Conservation (phyloP, 2,888 invertebrate species). For the Drosophila affinis region DNA sequence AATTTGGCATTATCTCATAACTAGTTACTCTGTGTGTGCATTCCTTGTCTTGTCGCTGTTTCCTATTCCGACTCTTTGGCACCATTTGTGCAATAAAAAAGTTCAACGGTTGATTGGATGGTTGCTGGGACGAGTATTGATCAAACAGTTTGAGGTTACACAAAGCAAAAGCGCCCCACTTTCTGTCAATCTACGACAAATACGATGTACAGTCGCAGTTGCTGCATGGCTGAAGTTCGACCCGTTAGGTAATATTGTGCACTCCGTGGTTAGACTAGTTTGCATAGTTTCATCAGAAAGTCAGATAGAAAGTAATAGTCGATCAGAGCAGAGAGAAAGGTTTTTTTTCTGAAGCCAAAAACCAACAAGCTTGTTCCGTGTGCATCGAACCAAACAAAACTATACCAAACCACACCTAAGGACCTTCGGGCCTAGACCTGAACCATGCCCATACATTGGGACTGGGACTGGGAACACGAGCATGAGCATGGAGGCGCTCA, state of each 20-base stretch:
- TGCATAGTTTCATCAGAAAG: slow-evolving; percentile 11
- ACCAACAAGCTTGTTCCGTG: slow-evolving; percentile 77
- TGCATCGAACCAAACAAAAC: slow-evolving; percentile 60
- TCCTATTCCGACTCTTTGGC: slow-evolving; percentile 55
- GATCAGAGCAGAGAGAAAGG: slow-evolving; percentile 77
- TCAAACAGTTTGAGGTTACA: slow-evolving; percentile 73
- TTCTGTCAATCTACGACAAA: slow-evolving; percentile 36
- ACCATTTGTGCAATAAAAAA: slow-evolving; percentile 56
- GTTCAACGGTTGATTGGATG: slow-evolving; percentile 52
- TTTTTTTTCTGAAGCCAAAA: slow-evolving; percentile 79
- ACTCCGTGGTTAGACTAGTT: slow-evolving; percentile 7
- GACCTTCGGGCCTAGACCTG: slow-evolving; percentile 25
- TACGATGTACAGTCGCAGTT: slow-evolving; percentile 43
- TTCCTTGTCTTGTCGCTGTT: slow-evolving; percentile 36
- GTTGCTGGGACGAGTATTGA: slow-evolving; percentile 66
- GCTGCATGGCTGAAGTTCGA: slow-evolving; percentile 39
- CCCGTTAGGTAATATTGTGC: slow-evolving; percentile 45
- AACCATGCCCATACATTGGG: slow-evolving; percentile 76
- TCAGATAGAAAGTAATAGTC: slow-evolving; percentile 74
- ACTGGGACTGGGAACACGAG: slow-evolving; percentile 77
- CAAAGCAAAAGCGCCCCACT: slow-evolving; percentile 41
- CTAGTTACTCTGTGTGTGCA: slow-evolving; percentile 22
- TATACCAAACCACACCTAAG: no score
- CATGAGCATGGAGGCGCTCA: slow-evolving; percentile 69
- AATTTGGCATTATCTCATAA: slow-evolving; percentile 58